Conservation (phyloP, 2,888 invertebrate genomes). For the Linnaemya tessellans region DNA sequence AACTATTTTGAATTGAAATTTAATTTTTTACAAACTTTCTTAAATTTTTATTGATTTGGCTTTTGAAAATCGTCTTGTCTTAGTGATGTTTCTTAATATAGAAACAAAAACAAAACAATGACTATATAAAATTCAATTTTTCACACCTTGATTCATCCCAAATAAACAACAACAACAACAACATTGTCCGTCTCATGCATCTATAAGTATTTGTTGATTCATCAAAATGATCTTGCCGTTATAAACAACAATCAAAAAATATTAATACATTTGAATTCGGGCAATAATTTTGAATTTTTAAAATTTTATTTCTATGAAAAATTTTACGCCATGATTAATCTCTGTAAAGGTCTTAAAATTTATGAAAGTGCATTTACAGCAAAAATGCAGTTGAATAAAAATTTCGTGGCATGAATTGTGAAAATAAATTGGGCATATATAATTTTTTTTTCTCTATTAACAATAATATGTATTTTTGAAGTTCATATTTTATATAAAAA, state of each 20-base stretch:
- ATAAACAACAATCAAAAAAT: neutral
- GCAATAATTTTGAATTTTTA: conserved; percentile 14
- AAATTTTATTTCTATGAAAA: conserved; percentile 3
- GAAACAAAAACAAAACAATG: conserved; percentile 31
- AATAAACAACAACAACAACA: conserved; percentile 8
- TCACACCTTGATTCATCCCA: conserved; percentile 70
- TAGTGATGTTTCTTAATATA: neutral
- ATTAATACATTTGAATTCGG: conserved; percentile 28
- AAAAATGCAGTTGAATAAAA: neutral
- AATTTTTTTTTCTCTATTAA: too few species aligned
- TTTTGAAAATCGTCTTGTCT: too few species aligned
- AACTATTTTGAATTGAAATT: conserved; percentile 53
- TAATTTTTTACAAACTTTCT: conserved; percentile 61
- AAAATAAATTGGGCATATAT: neutral
- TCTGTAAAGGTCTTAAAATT: neutral
- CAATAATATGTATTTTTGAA: too few species aligned
- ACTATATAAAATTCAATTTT: conserved; percentile 59
- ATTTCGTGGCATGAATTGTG: neutral
- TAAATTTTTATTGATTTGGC: conserved; percentile 41
- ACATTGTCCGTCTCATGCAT: neutral
- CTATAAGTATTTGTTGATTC: conserved; percentile 55
- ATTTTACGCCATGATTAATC: conserved; percentile 8
- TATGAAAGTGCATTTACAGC: neutral
- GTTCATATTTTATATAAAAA: too few species aligned
- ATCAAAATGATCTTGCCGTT: conserved; percentile 35